These are phyloP conservation scores for Stichopus horrens DNA, from an alignment of 53 echinoderm and acorn worm genomes.

Conservation along the genomic window DNA sequence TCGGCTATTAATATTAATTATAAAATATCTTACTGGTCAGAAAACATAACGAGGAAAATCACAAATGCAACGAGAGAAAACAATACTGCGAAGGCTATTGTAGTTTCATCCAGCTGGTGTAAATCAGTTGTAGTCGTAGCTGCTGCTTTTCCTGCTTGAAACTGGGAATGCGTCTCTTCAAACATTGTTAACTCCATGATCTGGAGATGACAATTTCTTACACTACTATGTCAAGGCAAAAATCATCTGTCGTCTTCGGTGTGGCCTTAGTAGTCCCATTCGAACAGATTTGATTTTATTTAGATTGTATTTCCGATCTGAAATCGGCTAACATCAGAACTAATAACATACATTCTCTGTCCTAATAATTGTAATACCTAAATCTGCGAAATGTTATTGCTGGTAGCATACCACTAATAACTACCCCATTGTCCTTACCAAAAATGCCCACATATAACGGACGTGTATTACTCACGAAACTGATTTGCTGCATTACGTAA, in stretches of 20 bases:
- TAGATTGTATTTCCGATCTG: too few relatives aligned
- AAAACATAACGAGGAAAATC: conserved; percentile 29
- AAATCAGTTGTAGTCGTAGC: not conserved
- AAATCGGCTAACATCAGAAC: too few relatives aligned
- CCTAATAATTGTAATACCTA: too few relatives aligned
- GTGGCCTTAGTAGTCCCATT: too few relatives aligned
- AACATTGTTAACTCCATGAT: conserved; percentile 24
- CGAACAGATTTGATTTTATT: too few relatives aligned
- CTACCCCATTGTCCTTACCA: not conserved
- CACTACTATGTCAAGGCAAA: too few relatives aligned
- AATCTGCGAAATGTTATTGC: not conserved
- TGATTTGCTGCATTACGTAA: too few relatives aligned
- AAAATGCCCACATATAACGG: too few relatives aligned
- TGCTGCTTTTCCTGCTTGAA: not conserved
- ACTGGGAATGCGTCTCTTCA: conserved; percentile 28
- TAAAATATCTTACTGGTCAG: conserved; percentile 7
- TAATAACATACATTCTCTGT: too few relatives aligned
- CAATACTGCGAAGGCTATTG: not conserved
- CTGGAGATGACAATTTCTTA: not conserved
- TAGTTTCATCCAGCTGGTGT: not conserved
- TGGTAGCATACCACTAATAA: not conserved
- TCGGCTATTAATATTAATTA: not conserved
- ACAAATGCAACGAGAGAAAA: conserved; percentile 11
- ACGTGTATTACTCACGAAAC: too few relatives aligned
- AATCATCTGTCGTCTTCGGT: too few relatives aligned